These are phyloP conservation scores for Reinhardtius hippoglossoides DNA, from an alignment of 2,113 vertebrate genomes.

Conservation along the genomic window DNA sequence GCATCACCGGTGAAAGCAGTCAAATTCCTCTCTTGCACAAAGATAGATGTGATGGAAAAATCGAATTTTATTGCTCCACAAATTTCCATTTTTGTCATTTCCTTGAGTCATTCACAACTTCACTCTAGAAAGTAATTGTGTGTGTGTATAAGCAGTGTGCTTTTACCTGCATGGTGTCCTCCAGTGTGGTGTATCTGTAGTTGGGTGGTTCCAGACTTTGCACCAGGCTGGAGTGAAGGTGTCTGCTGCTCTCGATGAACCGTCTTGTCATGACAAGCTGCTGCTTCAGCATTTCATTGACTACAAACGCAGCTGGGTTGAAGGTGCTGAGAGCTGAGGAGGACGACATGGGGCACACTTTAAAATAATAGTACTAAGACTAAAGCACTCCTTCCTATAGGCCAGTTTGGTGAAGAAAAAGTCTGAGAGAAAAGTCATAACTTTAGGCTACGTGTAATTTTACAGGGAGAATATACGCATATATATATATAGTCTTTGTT, in stretches of 20 bases:
- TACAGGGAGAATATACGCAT: too few species aligned
- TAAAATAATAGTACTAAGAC: not conserved
- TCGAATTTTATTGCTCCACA: not conserved
- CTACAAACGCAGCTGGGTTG: slow-evolving; percentile 77
- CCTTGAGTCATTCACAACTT: not conserved
- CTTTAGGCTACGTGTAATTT: too few species aligned
- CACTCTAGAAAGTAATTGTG: not conserved
- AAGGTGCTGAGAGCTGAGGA: slow-evolving; percentile 80
- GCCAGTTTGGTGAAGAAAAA: too few species aligned
- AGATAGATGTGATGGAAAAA: not conserved
- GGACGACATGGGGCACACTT: not conserved
- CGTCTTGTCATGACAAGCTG: slow-evolving; percentile 84
- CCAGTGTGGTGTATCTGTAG: slow-evolving; percentile 90
- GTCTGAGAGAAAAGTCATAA: too few species aligned
- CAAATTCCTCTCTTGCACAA: not conserved
- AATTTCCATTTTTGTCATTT: not conserved
- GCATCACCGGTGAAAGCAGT: not conserved
- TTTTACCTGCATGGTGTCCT: slow-evolving; percentile 87
- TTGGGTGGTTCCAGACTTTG: slow-evolving; percentile 80
- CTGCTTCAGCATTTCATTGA: slow-evolving; percentile 88
- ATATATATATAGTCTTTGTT: too few species aligned
- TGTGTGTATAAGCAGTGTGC: not conserved
- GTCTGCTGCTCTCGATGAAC: slow-evolving; percentile 80
- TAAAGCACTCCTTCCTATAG: too few species aligned
- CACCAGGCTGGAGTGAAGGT: slow-evolving; percentile 82